Base-by-base conservation (phyloP, 1,140 invertebrate genomes). In the Lucilia cuprina region DNA sequence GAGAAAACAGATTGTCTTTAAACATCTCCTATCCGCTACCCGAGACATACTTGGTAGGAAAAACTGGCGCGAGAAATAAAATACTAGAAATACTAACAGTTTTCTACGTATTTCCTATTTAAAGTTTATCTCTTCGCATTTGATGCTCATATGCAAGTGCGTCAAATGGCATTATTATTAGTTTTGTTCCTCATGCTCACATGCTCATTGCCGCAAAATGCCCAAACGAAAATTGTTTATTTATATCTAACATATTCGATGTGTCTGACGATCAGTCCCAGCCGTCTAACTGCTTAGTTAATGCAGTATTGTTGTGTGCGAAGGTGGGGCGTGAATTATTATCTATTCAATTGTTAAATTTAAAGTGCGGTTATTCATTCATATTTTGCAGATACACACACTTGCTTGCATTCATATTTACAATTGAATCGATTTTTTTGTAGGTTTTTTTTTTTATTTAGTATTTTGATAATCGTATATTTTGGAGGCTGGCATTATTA, bases 291-390 rank as follows among this genome's bases (percentile, higher is more conserved):
- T 14, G 8, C 13, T 21, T 25, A 35, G 17, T 55, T 25, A 34
- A 70, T 70, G 21, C 25, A n/a, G 25, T 87, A 83, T 34, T 70
- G 13, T 34, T 70, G 13, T 50, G 35, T 84, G 47, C 25, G 82
- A 89, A 85, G 89, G 89, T 88, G 89, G 89, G 87, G 87, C 89
- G 87, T 90, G 89, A 90, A 87, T 90, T 90, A 90, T 90, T 90
- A 90, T 90, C 89, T 90, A 90, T 90, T 90, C 89, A 90, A 90
- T 90, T 90, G 89, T 88, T 88, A 87, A 87, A 88, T 86, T 89
- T 89, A 85, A 83, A 83, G 74, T 80, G 77, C 77, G 77, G 77
- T 80, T 82, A 60, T 70, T 65, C 82, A 82, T 65, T 34, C 34
- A 13, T 19, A 10, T 35, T 13, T n/a, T 82, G 10, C 4, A 21